phyloP scores from a whole-genome alignment of 2,113 vertebrate species.

The Corythoichthys intestinalis region DNA sequence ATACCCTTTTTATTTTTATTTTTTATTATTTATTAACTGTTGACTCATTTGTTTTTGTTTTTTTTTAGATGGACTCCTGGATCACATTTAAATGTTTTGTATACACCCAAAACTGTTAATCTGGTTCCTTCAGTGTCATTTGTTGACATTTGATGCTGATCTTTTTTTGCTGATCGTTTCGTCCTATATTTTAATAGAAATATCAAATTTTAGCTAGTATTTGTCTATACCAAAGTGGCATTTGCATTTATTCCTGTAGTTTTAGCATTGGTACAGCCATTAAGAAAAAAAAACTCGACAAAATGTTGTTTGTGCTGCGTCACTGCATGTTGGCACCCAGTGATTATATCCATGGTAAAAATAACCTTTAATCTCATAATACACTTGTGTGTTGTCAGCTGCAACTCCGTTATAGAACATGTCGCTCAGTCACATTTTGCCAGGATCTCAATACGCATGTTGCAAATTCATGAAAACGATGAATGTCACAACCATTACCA shows the following conservation, averaged over 20 bases:
- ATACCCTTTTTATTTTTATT: too few relatives aligned
- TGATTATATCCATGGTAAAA: slow-evolving; percentile 70
- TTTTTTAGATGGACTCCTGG: neutral
- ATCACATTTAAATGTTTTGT: neutral
- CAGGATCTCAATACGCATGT: slow-evolving; percentile 32
- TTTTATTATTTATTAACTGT: too few relatives aligned
- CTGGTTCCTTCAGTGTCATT: neutral
- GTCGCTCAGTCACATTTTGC: slow-evolving; percentile 42
- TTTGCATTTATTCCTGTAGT: neutral
- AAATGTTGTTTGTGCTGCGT: slow-evolving; percentile 17
- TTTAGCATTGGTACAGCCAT: slow-evolving; percentile 6
- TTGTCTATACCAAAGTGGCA: neutral
- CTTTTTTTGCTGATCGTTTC: neutral
- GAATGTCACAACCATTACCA: neutral
- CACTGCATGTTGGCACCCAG: slow-evolving; percentile 48
- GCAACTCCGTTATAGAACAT: slow-evolving; percentile 41
- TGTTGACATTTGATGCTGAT: neutral
- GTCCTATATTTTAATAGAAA: too few relatives aligned
- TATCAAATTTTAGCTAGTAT: neutral
- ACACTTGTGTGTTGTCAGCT: slow-evolving; percentile 58
- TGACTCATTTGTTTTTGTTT: too few relatives aligned
- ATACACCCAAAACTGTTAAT: neutral
- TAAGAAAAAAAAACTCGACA: slow-evolving; percentile 2
- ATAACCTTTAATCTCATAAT: slow-evolving; percentile 75
- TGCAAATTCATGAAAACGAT: slow-evolving; percentile 13